Evolutionary conservation across 2,797 vertebrate species (phyloP), one percentile per base, ranked within the genome.

Genomic region (Epinephelus malabaricus): DNA sequence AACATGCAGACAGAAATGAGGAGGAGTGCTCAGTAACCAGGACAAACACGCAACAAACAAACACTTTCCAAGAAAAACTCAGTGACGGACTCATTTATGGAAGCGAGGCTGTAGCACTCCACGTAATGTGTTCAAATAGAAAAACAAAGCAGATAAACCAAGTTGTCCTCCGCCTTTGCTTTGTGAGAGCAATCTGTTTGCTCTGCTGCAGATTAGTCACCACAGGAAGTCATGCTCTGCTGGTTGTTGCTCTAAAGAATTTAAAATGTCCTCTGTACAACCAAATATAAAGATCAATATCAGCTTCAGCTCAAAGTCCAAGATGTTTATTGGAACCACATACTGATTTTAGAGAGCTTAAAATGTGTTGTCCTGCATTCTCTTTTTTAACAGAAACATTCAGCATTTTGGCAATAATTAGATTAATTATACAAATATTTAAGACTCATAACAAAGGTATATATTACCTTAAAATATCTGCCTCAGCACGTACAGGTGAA

Each of bases 21-120:
- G 63, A 71, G 61, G 27, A 76, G 40, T 0, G 18, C 30, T 73
- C 17, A 17, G 40, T 8, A 7, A 63, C 30, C 54, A 27, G 3
- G 6, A 47, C 50, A 17, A 47, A 17, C 65, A 18, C 3, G 9
- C n/a, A 43, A 60, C 61, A 46, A 69, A 82, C 68, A 55, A 47
- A 59, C 64, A 3, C 59, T 79, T 66, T 81, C 60, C 68, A 55
- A 70, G 46, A 79, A 76, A 49, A 73, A n/a, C 47, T 78, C 49
- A 1, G 53, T 9, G 70, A 68, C 14, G 12, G 64, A 58, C 38
- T 60, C 0, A 13, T 50, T 2, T 45, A 23, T 19, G 50, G 51
- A 51, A 23, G 49, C 19, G 6, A 12, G 3, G 27, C 58, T 8
- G 40, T 40, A 59, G 27, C 21, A 1, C 73, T 47, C 47, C 13